Percentiles rank a stretch among this genome's conserved stretches.
phyloP scores from a whole-genome alignment of 1,140 invertebrate genomes.

The Drosophila sulfurigaster region DNA sequence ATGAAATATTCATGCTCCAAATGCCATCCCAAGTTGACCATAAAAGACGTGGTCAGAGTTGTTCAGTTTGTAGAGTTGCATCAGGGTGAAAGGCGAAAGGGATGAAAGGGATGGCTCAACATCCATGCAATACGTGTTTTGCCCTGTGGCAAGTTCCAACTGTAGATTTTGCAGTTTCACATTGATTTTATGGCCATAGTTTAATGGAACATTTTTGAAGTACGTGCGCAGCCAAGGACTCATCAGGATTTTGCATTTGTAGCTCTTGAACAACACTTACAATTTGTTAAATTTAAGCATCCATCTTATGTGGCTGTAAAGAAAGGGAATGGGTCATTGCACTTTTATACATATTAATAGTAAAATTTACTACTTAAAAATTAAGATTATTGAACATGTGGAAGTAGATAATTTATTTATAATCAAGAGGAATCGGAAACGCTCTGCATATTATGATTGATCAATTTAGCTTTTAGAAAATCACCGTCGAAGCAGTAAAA shows the following conservation, averaged over 20 bases:
- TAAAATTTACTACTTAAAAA: too few relatives aligned
- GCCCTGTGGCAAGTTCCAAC: constrained; percentile 41
- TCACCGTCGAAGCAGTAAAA: too few relatives aligned
- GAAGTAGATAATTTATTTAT: too few relatives aligned
- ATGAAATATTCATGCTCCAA: constrained; percentile 67
- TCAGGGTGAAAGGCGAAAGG: not conserved
- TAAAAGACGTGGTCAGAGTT: constrained; percentile 50
- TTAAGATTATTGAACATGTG: too few relatives aligned
- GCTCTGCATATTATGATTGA: too few relatives aligned
- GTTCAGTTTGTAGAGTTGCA: not conserved
- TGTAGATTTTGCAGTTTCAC: constrained; percentile 33
- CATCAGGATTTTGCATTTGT: constrained; percentile 21
- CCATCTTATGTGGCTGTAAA: too few relatives aligned
- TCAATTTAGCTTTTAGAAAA: too few relatives aligned
- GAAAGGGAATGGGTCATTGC: not conserved
- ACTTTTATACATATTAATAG: not conserved
- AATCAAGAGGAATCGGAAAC: too few relatives aligned
- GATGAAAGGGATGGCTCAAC: constrained; percentile 27
- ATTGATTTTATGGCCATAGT: constrained; percentile 64
- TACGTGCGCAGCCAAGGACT: constrained; percentile 26
- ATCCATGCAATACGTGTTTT: constrained; percentile 69
- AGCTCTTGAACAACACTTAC: constrained; percentile 7
- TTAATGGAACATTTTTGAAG: constrained; percentile 50
- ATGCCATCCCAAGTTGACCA: constrained; percentile 62
- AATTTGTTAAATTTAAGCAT: constrained; percentile 11